These are phyloP conservation scores for Torymus tubicola DNA, from an alignment of 2,888 invertebrate species.

Conservation along the genomic window DNA sequence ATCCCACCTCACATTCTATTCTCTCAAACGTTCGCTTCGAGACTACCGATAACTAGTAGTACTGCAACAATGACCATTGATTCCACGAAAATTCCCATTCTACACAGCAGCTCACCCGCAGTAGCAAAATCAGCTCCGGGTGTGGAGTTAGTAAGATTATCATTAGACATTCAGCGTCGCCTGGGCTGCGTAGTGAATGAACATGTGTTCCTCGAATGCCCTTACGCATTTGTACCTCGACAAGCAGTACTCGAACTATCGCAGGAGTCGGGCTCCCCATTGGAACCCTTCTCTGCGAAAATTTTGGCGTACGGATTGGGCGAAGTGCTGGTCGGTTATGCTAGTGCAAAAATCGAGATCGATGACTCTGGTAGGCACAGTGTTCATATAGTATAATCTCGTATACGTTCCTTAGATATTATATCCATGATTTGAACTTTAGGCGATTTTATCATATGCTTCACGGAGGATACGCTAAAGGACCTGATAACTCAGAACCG, in stretches of 20 bases:
- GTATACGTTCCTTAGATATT: neutral
- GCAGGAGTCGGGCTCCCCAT: constrained; percentile 59
- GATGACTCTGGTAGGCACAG: constrained; percentile 80
- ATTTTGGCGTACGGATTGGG: constrained; percentile 60
- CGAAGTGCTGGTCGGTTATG: constrained; percentile 81
- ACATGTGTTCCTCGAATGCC: constrained; percentile 72
- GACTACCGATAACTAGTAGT: no score
- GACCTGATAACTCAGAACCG: constrained; percentile 65
- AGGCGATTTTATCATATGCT: constrained; percentile 73
- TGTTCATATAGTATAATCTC: neutral
- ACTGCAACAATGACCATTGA: neutral
- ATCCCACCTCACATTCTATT: no score
- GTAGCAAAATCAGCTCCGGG: constrained; percentile 62
- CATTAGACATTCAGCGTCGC: constrained; percentile 61
- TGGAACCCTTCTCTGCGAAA: constrained; percentile 60
- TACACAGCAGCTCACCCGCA: constrained; percentile 55
- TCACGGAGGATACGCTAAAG: constrained; percentile 79
- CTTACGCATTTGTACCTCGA: constrained; percentile 69
- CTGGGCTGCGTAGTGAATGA: constrained; percentile 68
- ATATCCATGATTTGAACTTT: neutral
- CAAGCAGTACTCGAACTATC: constrained; percentile 58
- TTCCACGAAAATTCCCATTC: no score
- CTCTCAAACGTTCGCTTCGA: no score
- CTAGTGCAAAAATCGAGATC: constrained; percentile 80
- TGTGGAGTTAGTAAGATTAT: constrained; percentile 65